Base-by-base conservation (phyloP, 2,888 invertebrate genomes). In the Amiota minor region DNA sequence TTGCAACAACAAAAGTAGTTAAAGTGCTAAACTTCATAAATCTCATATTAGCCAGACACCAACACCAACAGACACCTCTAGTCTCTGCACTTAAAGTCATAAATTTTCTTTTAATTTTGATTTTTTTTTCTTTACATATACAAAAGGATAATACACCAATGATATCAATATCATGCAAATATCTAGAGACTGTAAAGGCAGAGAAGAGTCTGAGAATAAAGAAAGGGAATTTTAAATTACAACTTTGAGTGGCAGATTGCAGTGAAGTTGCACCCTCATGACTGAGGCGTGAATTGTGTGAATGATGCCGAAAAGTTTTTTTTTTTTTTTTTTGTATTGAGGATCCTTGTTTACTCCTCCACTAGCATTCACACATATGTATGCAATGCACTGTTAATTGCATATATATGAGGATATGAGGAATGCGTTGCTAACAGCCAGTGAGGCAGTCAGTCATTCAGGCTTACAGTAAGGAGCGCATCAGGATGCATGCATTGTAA, bases 201-300 rank as follows among this genome's bases (percentile, higher is more conserved):
- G 78, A 75, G 71, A 55, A 16, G 46, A 16, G 20, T 35, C 49
- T 12, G 61, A 61, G 62, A 14, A 46, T 76, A 35, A 6, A 6
- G 35, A 35, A 75, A 83, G 83, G 82, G 83, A 83, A 83, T 83
- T 83, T 83, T 83, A 83, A 84, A 83, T 83, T 84, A 81, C 79
- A 79, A 81, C 83, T 83, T 84, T 84, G 81, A 83, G 83, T 84
- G 84, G 78, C 81, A 14, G 14, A 61, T 61, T 59, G 70, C 49
- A 53, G 0, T n/a, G 67, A 9, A 59, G 59, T 59, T 59, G 59
- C 35, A 35, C 35, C 35, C 35, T 6, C 35, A 35, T 18, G n/a
- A n/a, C 59, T 18, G 59, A 59, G 59, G 47, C 49, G 62, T 23
- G 55, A 50, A 69, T 46, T 20, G 70, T 50, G 76, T 76, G 67